Base-by-base conservation (phyloP, 2,113 vertebrate species). In the Irena cyanogastra region DNA sequence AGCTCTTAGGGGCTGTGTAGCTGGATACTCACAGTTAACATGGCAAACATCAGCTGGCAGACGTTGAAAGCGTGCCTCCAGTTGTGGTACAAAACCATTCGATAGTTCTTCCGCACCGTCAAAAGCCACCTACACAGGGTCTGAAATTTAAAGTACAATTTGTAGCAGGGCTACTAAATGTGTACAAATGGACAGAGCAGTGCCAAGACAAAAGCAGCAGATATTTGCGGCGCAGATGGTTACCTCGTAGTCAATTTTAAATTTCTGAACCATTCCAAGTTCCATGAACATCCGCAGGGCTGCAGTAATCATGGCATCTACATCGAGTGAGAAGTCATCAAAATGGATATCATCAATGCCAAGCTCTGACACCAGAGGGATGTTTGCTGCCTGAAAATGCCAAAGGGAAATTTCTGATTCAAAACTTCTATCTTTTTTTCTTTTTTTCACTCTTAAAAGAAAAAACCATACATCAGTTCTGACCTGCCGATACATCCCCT, bases 231-330 rank as follows among this genome's bases (percentile, higher is more conserved):
- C 16, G 14, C 95, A 95, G 91, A 83, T 95, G 93, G 97, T 98
- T 98, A 99, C 99, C 99, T 99, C 99, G 4, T 99, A 99, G 98
- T 99, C 99, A 31, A 99, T 99, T 98, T 99, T 99, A 97, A 99
- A 99, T 97, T 99, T 99, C 98, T 99, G 99, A 94, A 99, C 98
- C 98, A 99, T 99, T 91, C 99, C 99, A 94, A 99, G 97, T 97
- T 99, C 99, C 98, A 99, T 99, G 97, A 99, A 99, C 99, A 99
- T 99, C 71, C 99, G 98, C 86, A 99, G 98, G 47, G 99, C 98
- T 44, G 99, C 99, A 7, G 99, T 99, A 95, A 99, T 98, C 99
- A 99, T 99, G 97, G 99, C 98, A 26, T 99, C 99, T 31, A 98
- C 98, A 17, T 99, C 99, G 53, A 99, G 98, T 10, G 99, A 99